phyloP scores from a whole-genome alignment of 2,888 invertebrate species.

The Limenitis camilla region DNA sequence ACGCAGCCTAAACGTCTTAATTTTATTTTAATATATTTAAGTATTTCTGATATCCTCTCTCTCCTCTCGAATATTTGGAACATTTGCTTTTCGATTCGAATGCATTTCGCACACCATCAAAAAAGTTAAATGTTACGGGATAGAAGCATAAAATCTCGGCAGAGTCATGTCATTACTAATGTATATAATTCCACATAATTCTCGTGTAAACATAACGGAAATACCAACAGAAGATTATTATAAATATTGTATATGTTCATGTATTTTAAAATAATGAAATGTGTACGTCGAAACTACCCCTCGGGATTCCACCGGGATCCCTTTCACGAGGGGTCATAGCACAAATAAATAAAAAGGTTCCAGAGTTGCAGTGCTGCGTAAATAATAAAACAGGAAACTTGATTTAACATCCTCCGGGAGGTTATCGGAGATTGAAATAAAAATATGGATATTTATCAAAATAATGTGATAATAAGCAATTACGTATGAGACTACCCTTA shows the following conservation, averaged over 20 bases:
- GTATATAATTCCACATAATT: neutral
- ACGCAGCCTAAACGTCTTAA: no score
- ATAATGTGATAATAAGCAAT: no score
- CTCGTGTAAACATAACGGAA: neutral
- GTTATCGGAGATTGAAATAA: neutral
- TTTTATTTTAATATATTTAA: no score
- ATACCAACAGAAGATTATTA: neutral
- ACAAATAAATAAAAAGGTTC: slow-evolving; percentile 5
- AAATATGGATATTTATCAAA: neutral
- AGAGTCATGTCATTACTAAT: no score
- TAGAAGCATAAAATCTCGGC: no score
- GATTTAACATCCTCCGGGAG: neutral
- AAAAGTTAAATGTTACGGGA: no score
- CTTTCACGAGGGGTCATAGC: neutral
- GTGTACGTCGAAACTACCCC: neutral
- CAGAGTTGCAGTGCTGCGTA: neutral
- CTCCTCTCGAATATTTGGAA: no score
- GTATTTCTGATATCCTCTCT: no score
- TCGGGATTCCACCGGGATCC: neutral
- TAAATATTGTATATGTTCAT: neutral
- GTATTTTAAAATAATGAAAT: neutral
- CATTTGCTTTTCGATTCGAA: no score
- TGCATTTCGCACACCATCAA: no score
- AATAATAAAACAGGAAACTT: slow-evolving; percentile 1
- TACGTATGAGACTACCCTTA: no score